Evolutionary conservation across 2,113 vertebrate genomes (phyloP).

Genomic region (Clarias batrachus): DNA sequence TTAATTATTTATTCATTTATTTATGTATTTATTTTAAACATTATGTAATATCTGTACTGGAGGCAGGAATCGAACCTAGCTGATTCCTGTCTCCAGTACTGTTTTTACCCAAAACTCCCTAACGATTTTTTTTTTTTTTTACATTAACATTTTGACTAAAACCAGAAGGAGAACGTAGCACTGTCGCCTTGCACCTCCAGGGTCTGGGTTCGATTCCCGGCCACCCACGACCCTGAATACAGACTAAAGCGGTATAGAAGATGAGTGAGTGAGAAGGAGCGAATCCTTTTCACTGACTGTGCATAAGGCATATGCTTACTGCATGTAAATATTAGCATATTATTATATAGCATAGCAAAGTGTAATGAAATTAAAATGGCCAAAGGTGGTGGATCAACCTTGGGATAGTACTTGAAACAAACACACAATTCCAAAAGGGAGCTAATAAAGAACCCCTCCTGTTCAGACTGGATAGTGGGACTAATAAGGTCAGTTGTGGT

Average conservation of each 20-base stretch:
- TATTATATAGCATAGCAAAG: neutral
- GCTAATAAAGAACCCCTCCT: neutral
- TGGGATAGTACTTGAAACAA: neutral
- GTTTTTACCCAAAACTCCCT: too few relatives aligned
- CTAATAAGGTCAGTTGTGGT: neutral
- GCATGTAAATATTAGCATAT: neutral
- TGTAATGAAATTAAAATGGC: neutral
- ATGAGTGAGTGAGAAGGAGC: neutral
- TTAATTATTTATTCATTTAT: too few relatives aligned
- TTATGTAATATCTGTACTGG: too few relatives aligned
- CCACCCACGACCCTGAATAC: too few relatives aligned
- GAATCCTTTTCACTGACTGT: neutral
- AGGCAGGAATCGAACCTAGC: too few relatives aligned
- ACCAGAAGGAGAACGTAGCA: neutral
- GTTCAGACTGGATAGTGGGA: constrained; percentile 36
- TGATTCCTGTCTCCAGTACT: too few relatives aligned
- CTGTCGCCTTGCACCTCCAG: too few relatives aligned
- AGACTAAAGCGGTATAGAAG: too few relatives aligned
- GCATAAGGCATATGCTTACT: neutral
- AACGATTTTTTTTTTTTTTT: too few relatives aligned
- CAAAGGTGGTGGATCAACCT: neutral
- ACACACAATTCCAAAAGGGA: neutral
- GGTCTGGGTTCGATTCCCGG: too few relatives aligned
- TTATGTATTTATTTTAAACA: too few relatives aligned
- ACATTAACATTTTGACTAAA: too few relatives aligned